phyloP scores from a whole-genome alignment of 2,113 vertebrate species.

The Tapirus terrestris region DNA sequence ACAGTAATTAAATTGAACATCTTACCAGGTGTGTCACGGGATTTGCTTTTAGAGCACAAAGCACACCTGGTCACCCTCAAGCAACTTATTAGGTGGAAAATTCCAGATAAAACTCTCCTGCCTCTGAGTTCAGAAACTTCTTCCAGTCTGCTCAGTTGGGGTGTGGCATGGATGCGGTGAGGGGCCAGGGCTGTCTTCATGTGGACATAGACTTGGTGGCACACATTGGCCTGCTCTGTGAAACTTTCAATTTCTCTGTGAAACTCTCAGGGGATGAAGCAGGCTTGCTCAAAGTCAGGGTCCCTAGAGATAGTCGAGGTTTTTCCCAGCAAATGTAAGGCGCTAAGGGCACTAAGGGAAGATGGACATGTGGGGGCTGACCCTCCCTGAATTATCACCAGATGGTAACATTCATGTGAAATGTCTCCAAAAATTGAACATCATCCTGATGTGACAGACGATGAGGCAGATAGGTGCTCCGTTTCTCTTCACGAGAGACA shows the following conservation, averaged over 20 bases:
- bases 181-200: too few species aligned
- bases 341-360: background rate
- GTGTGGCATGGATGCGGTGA: background rate
- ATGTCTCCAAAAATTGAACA: background rate
- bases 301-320: rapidly evolving
- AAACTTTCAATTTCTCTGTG: background rate
- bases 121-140: background rate
- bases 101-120: background rate
- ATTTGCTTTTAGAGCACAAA: background rate
- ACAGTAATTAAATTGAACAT: background rate
- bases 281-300: background rate
- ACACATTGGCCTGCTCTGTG: rapidly evolving
- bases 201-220: background rate
- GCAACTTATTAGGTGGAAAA: background rate
- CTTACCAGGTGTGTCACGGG: background rate
- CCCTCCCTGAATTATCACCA: background rate
- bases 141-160: too few species aligned
- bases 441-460: too few species aligned
- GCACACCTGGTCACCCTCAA: background rate
- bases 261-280: background rate
- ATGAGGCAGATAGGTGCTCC: too few species aligned
- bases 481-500: too few species aligned
- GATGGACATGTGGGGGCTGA: rapidly evolving
- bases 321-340: too few species aligned
- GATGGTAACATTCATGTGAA: background rate